These are phyloP conservation scores for Danaus plexippus DNA, from an alignment of 1,140 invertebrate genomes.

Conservation along the genomic window DNA sequence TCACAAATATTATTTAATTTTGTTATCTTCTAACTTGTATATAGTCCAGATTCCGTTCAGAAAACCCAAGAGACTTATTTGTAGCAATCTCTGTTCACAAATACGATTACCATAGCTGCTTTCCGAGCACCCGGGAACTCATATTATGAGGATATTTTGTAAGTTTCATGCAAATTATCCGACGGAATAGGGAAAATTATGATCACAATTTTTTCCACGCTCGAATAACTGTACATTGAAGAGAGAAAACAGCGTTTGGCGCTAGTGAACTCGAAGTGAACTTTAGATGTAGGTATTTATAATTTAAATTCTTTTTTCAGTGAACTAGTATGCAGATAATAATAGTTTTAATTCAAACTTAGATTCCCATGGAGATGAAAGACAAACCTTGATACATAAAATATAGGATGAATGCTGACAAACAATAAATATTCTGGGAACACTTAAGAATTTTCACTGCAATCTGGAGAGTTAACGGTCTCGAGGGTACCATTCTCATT, in stretches of 20 bases:
- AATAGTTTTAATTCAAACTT: too few relatives aligned
- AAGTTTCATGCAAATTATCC: conserved; percentile 5
- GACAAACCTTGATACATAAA: too few relatives aligned
- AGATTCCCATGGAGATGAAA: too few relatives aligned
- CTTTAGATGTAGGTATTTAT: too few relatives aligned
- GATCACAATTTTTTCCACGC: neutral
- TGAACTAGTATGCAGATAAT: too few relatives aligned
- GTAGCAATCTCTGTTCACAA: conserved; percentile 41
- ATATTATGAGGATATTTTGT: conserved; percentile 9
- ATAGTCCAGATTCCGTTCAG: conserved; percentile 15
- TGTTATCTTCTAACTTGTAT: too few relatives aligned
- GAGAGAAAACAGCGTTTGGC: too few relatives aligned
- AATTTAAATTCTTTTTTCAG: too few relatives aligned
- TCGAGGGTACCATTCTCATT: conserved; percentile 57
- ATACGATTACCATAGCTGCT: conserved; percentile 25
- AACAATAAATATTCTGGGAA: conserved; percentile 12
- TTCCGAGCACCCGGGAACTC: conserved; percentile 7
- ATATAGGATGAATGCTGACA: neutral
- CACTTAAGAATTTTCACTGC: conserved; percentile 39
- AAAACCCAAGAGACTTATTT: conserved; percentile 39
- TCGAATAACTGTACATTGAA: too few relatives aligned
- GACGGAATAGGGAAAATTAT: conserved; percentile 5
- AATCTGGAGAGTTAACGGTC: conserved; percentile 42
- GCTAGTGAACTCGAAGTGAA: too few relatives aligned
- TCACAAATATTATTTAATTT: too few relatives aligned